Evolutionary conservation across 2,797 vertebrate species (phyloP).

Genomic region (Enteromius argenteus): DNA sequence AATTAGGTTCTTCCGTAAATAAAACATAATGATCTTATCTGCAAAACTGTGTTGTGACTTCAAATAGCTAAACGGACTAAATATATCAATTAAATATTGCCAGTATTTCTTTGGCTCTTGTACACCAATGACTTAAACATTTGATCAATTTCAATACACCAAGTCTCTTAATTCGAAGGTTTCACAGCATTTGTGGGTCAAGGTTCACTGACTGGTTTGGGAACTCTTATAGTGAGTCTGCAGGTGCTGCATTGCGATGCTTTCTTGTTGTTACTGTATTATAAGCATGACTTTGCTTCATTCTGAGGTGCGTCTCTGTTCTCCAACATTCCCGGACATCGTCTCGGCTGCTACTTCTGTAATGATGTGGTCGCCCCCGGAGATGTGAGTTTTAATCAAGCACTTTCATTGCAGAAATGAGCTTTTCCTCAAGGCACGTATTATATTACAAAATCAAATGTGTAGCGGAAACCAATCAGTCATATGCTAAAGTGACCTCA

Average conservation of each 20-base stretch:
- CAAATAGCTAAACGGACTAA: background rate
- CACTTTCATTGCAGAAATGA: background rate
- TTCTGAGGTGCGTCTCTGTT: constrained; percentile 89
- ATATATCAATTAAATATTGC: too few species aligned
- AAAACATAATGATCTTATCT: background rate
- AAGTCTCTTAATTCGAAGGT: background rate
- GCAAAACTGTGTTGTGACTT: background rate
- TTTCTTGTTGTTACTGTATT: background rate
- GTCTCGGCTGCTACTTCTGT: constrained; percentile 98
- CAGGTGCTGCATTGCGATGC: background rate
- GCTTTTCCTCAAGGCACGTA: background rate
- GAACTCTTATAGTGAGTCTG: background rate
- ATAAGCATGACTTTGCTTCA: constrained; percentile 42
- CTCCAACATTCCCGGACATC: constrained; percentile 97
- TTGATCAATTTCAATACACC: background rate
- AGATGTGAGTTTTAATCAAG: constrained; percentile 84
- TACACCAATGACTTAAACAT: background rate
- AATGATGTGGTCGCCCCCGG: constrained; percentile 98
- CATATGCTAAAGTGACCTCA: background rate
- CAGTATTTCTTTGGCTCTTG: background rate
- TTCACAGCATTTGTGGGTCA: background rate
- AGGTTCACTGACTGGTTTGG: too few species aligned
- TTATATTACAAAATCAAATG: constrained; percentile 4
- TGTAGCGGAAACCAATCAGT: constrained; percentile 1
- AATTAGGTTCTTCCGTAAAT: background rate